phyloP scores from a whole-genome alignment of 2,888 invertebrate species.

The Morinoia aosen region DNA sequence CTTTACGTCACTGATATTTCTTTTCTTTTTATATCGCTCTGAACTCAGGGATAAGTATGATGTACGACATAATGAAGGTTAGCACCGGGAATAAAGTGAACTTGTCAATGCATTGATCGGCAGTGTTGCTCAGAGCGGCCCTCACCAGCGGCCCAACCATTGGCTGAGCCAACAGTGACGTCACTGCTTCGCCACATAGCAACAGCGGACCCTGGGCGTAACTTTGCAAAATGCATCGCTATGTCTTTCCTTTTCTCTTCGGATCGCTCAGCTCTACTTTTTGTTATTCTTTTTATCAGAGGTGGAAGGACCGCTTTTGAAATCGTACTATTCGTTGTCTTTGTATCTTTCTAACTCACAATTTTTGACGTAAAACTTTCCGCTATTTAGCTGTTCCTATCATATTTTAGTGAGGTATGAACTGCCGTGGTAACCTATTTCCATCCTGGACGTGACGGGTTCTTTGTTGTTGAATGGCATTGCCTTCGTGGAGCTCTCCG shows the following conservation, averaged over 20 bases:
- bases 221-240: slow-evolving; percentile 12
- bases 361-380: neutral
- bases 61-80: neutral
- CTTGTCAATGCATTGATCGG: slow-evolving; percentile 51
- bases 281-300: neutral
- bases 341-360: neutral
- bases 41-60: neutral
- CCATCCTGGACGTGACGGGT: neutral
- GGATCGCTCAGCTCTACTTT: slow-evolving; percentile 17
- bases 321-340: neutral
- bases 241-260: neutral
- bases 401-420: neutral
- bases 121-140: slow-evolving; percentile 40
- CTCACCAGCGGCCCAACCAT: neutral
- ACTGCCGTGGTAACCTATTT: slow-evolving; percentile 1
- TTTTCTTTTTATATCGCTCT: neutral
- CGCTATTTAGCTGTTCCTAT: neutral
- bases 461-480: slow-evolving; percentile 34
- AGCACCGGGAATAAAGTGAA: neutral
- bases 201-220: slow-evolving; percentile 7
- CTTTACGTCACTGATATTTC: neutral
- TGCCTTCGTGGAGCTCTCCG: neutral
- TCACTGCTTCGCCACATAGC: slow-evolving; percentile 46
- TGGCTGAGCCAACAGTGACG: neutral
- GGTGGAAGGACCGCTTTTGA: neutral